Base-by-base conservation (phyloP, 2,113 vertebrate genomes). In the Rhineura floridana region DNA sequence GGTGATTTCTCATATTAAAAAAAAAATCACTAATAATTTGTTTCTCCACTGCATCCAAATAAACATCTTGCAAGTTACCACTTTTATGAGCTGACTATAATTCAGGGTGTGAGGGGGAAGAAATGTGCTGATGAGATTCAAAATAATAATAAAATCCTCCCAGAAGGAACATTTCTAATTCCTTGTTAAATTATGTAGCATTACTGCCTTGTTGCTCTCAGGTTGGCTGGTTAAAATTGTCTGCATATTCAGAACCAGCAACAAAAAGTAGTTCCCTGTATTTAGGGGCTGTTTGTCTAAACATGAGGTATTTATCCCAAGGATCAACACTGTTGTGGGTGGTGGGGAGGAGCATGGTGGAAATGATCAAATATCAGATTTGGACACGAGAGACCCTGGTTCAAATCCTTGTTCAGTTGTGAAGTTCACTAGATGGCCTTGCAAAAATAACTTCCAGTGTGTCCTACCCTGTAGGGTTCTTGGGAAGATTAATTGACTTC, bases 81-180 rank as follows among this genome's bases (percentile, higher is more conserved):
- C 23, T 86, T 93, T 91, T 92, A 89, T 89, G 75, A 50, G 63
- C 80, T 90, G 63, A 62, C 88, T 92, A 1, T 88, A 92, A 94
- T 91, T 93, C 46, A 92, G 25, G 23, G 62, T 86, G 52, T 48
- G 79, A 83, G 44, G 52, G 52, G 13, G 4, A 3, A 10, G 86
- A 89, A 92, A 90, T 83, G 62, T 89, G 39, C 28, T 90, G 85
- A 88, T 94, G 85, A 93, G 84, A 46, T 67, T 76, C 52, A 81
- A 91, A 94, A 91, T 86, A 90, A 87, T 87, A 59, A 83, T 75
- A 69, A 92, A 91, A 2, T 39, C 11, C 11, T 82, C 39, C 39
- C 33, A 55, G 63, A 90, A 72, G 90, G 42, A 91, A 6, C 46
- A 55, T 70, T 84, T 46, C 89, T 85, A 94, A 83, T 92, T 95